Evolutionary conservation across 2,797 vertebrate species (phyloP).

Genomic region (Danio aesculapii): DNA sequence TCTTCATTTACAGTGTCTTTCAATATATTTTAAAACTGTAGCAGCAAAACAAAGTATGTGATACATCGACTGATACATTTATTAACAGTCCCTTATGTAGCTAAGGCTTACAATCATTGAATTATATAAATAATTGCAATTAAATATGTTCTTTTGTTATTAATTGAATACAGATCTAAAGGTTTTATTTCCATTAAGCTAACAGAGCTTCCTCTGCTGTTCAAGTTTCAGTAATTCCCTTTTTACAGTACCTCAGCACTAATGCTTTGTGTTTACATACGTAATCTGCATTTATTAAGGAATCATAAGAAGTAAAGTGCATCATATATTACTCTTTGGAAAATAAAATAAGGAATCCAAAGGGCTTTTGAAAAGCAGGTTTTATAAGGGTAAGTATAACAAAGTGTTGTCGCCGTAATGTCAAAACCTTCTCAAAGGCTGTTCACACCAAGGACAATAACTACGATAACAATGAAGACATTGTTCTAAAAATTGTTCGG

Average conservation of each 20-base stretch:
- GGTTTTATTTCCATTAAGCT: background rate
- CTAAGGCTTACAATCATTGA: conserved; percentile 57
- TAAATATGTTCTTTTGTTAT: conserved; percentile 10
- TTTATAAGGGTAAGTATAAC: background rate
- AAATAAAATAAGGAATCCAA: background rate
- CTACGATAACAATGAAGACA: too few species aligned
- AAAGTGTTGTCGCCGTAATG: too few species aligned
- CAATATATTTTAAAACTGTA: conserved; percentile 16
- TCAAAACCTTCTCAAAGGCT: too few species aligned
- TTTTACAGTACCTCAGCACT: conserved; percentile 52
- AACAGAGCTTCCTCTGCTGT: conserved; percentile 51
- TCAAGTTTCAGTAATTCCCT: conserved; percentile 65
- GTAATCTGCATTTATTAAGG: conserved; percentile 41
- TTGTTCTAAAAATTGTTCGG: too few species aligned
- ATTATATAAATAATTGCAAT: conserved; percentile 33
- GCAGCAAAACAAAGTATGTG: conserved; percentile 19
- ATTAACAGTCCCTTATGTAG: conserved; percentile 18
- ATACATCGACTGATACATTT: conserved; percentile 28
- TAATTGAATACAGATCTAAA: background rate
- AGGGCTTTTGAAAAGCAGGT: background rate
- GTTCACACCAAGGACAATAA: too few species aligned
- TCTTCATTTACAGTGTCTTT: background rate
- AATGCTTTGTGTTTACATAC: conserved; percentile 49
- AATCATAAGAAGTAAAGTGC: conserved; percentile 70
- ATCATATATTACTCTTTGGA: conserved; percentile 51